Evolutionary conservation across 2,797 vertebrate genomes (phyloP).

Genomic region (Eulemur albifrons): DNA sequence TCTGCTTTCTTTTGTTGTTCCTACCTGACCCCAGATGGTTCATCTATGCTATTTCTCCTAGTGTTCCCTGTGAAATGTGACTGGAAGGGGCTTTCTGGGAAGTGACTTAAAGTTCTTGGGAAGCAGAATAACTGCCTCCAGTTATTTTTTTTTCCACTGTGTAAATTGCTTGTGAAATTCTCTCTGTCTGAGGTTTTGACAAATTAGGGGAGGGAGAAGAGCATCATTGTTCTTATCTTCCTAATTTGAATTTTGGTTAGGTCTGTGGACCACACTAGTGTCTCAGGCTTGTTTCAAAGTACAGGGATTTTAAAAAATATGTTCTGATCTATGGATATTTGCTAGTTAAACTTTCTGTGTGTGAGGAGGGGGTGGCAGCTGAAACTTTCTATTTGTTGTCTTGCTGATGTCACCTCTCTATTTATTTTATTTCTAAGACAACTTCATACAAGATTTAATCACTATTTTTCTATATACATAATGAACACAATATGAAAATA

Average conservation of each 20-base stretch:
- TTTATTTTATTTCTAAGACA: constrained; percentile 11
- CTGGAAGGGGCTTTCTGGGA: neutral
- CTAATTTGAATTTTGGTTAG: neutral
- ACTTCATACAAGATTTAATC: neutral
- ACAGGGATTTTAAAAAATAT: neutral
- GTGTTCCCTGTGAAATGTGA: neutral
- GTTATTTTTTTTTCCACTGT: neutral
- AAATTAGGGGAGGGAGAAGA: neutral
- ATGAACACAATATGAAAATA: neutral
- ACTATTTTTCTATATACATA: neutral
- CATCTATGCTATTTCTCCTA: neutral
- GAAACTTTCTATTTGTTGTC: neutral
- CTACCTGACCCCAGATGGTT: neutral
- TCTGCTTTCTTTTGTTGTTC: neutral
- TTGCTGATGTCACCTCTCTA: neutral
- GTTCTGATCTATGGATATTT: neutral
- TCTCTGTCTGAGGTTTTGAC: neutral
- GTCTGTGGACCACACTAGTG: neutral
- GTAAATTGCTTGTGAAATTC: neutral
- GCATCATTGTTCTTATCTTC: neutral
- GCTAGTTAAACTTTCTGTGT: neutral
- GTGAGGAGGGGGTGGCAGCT: neutral
- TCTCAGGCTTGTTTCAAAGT: neutral
- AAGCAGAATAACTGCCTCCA: neutral
- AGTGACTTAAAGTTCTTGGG: neutral